Base-by-base conservation (phyloP, 2,113 vertebrate species). In the Bagarius yarrelli region DNA sequence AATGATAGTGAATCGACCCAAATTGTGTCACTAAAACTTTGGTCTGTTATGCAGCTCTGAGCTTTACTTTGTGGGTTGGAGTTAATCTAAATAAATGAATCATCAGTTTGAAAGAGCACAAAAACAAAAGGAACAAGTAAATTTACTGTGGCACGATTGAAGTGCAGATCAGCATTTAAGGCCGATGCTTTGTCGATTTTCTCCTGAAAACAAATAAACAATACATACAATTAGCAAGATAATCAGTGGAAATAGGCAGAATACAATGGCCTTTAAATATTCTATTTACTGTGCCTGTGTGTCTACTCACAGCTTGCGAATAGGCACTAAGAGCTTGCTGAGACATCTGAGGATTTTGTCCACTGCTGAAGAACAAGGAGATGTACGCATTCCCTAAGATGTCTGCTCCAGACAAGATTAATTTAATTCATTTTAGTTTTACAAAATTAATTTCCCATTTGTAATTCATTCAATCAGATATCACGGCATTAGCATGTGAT, bases 291-390 rank as follows among this genome's bases (percentile, higher is more conserved):
- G 19, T 47, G 30, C n/a, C 13, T 32, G 19, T 47, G 27, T 47
- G 30, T 63, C 13, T 73, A 95, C 95, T 95, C 87, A 97, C 96
- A 84, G 95, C 94, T 86, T 95, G 95, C 14, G 93, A 90, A 75
- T 96, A 97, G 78, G 96, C 95, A 89, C 92, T 94, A 34, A 96
- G 90, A 73, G 95, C 95, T 89, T 95, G 95, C 87, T 96, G 95
- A 76, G 95, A 96, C 79, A 96, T 92, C 89, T 95, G 94, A 19
- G 94, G 94, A 71, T 94, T 95, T 91, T 97, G 95, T 70, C 95
- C 95, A 27, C 94, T 93, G 55, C 89, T 92, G 89, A 97, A 97
- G 88, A 96, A 97, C 36, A 97, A 90, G 59, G 94, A 96, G 76
- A 97, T 93, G 12, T 96, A 95, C 8, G 95, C 95, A 72, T 97